Conservation (phyloP, 2,888 invertebrate species). For the Ornithoptera alexandrae region DNA sequence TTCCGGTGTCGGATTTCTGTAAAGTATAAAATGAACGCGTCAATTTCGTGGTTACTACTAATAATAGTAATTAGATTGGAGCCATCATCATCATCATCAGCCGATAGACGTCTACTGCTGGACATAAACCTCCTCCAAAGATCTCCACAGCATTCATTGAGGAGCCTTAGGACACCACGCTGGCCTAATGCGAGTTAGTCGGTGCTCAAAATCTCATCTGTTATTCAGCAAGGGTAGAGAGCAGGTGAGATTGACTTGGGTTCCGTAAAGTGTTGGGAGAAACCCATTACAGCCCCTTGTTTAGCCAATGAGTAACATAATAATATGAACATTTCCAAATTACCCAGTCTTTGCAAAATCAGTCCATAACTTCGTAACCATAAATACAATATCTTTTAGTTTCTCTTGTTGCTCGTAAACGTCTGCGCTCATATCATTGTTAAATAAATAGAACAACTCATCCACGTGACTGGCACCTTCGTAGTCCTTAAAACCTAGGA, state of each 20-base stretch:
- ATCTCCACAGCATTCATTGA: too few relatives aligned
- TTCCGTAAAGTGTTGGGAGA: too few relatives aligned
- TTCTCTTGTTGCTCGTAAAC: constrained; percentile 1
- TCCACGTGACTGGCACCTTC: constrained; percentile 64
- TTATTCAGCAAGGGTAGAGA: too few relatives aligned
- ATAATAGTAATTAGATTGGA: background rate
- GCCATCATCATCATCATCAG: too few relatives aligned
- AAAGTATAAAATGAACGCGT: background rate
- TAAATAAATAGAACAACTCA: constrained; percentile 62
- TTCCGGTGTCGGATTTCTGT: constrained; percentile 34
- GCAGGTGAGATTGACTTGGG: too few relatives aligned
- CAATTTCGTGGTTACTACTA: background rate
- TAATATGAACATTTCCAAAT: constrained; percentile 26
- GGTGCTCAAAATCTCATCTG: too few relatives aligned
- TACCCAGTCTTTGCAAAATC: constrained; percentile 68
- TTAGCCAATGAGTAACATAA: too few relatives aligned
- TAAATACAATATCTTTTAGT: background rate
- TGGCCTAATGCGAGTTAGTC: too few relatives aligned
- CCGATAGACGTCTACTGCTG: too few relatives aligned
- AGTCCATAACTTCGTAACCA: constrained; percentile 60
- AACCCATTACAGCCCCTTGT: too few relatives aligned
- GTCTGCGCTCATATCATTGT: constrained; percentile 39
- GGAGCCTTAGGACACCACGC: too few relatives aligned
- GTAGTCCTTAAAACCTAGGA: constrained; percentile 29
- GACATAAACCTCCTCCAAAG: too few relatives aligned